phyloP scores from a whole-genome alignment of 2,888 invertebrate genomes.

The Dryocosmus kuriphilus region DNA sequence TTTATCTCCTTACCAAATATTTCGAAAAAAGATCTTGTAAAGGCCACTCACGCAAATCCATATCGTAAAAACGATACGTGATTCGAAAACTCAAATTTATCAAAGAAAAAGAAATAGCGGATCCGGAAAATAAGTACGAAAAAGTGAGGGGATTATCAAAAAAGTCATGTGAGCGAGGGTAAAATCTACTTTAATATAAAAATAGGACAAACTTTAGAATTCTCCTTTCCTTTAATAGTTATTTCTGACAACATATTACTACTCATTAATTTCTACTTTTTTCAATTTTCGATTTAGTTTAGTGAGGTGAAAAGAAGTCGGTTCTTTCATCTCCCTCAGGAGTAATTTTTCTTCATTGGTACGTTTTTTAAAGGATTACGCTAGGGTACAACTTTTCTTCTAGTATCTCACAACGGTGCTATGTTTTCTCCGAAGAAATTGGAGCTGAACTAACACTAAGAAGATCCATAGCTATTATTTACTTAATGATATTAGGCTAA shows the following conservation, averaged over 20 bases:
- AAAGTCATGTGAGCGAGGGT: not conserved
- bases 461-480: not conserved
- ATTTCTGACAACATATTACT: not conserved
- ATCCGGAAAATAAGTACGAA: not conserved
- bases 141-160: not conserved
- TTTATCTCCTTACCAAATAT: not conserved
- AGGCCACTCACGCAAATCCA: not conserved
- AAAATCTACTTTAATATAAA: not conserved
- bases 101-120: not conserved
- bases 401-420: not conserved
- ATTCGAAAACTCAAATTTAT: not conserved
- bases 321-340: not conserved
- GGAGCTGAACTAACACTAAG: not conserved
- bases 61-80: not conserved
- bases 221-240: not conserved
- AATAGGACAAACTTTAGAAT: not conserved
- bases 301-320: not conserved
- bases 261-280: not conserved
- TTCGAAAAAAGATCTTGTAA: not conserved
- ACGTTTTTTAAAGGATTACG: conserved; percentile 12
- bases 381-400: conserved; percentile 31
- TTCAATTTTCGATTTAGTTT: not conserved
- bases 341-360: conserved; percentile 29
- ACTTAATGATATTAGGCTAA: no score
- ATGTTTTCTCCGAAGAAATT: not conserved